These are phyloP conservation scores for Apamea crenata DNA, from an alignment of 2,888 invertebrate species.

Conservation along the genomic window DNA sequence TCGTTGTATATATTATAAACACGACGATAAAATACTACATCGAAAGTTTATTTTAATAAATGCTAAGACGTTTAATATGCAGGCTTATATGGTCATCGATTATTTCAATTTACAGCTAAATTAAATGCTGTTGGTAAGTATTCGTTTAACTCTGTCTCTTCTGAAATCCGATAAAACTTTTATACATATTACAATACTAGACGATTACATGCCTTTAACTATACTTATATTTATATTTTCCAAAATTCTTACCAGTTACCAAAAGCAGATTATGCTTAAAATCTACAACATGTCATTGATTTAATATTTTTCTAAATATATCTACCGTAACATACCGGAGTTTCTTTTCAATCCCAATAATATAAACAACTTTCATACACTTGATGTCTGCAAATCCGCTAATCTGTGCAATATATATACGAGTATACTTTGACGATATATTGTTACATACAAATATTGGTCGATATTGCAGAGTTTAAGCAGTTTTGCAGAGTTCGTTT, in stretches of 20 bases:
- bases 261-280: constrained; percentile 19
- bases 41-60: not conserved
- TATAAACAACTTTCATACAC: constrained; percentile 19
- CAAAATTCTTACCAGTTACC: constrained; percentile 10
- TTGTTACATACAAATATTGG: not conserved
- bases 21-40: constrained; percentile 28
- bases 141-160: constrained; percentile 2
- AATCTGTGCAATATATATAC: constrained; percentile 11
- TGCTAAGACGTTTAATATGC: constrained; percentile 12
- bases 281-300: constrained; percentile 16
- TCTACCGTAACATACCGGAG: constrained; percentile 48
- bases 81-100: not conserved
- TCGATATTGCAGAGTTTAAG: constrained; percentile 27
- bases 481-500: constrained; percentile 18
- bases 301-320: constrained; percentile 18
- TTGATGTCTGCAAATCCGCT: constrained; percentile 15
- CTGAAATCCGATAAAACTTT: constrained; percentile 6
- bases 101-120: constrained; percentile 2
- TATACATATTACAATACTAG: constrained; percentile 7
- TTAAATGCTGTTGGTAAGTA: constrained; percentile 14
- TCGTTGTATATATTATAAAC: constrained; percentile 54
- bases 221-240: constrained; percentile 1
- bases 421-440: not conserved
- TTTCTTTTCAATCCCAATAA: constrained; percentile 40
- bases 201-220: not conserved